Evolutionary conservation across 2,797 vertebrate genomes (phyloP).

Genomic region (Astyanax mexicanus): DNA sequence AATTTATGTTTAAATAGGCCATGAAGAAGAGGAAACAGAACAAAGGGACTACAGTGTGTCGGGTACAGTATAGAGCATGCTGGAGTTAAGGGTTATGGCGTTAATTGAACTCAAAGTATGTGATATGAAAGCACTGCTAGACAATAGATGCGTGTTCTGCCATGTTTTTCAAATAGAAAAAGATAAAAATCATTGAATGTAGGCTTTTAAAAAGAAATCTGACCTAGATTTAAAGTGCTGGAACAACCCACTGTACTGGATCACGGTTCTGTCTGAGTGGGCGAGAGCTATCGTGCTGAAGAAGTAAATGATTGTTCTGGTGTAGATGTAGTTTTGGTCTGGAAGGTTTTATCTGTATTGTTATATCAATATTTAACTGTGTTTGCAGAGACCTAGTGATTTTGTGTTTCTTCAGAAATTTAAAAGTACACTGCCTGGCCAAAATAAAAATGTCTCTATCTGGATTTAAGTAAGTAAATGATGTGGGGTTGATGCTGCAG

Average conservation of each 20-base stretch:
- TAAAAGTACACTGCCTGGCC: too few relatives aligned
- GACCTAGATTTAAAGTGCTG: constrained; percentile 18
- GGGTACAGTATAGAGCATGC: neutral
- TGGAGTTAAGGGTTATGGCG: constrained; percentile 1
- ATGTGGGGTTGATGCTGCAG: too few relatives aligned
- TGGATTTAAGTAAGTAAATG: too few relatives aligned
- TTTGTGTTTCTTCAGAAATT: neutral
- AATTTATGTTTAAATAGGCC: neutral
- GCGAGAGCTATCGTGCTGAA: neutral
- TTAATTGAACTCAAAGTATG: constrained; percentile 2
- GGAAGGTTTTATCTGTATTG: too few relatives aligned
- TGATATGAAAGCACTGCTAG: neutral
- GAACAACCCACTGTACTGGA: neutral
- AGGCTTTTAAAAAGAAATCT: neutral
- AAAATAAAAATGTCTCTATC: too few relatives aligned
- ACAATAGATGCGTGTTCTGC: neutral
- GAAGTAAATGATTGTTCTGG: neutral
- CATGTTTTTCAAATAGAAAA: neutral
- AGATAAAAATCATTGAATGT: neutral
- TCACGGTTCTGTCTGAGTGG: neutral
- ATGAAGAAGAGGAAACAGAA: neutral
- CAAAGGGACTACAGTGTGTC: neutral
- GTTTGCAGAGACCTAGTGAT: neutral
- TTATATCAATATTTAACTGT: too few relatives aligned
- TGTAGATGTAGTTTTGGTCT: too few relatives aligned